A percentile compares a stretch with the other conserved stretches of the same genome.
Conservation (phyloP, 2,113 vertebrate species). For the Galeopterus variegatus region DNA sequence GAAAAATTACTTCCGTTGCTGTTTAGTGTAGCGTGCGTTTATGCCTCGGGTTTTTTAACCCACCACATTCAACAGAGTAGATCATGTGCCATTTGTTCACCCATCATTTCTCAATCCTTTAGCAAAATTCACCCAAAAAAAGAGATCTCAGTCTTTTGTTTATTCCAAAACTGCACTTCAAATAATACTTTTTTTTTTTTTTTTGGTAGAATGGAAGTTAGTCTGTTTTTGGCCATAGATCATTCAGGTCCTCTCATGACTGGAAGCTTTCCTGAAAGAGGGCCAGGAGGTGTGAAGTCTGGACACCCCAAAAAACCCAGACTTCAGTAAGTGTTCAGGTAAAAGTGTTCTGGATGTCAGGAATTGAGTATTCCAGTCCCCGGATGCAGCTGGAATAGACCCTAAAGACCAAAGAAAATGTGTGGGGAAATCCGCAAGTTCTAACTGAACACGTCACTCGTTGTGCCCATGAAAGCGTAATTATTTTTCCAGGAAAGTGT, state of each 20-base stretch:
- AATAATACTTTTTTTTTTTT: neutral
- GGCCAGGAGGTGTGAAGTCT: conserved; percentile 32
- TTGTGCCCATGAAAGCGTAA: conserved; percentile 58
- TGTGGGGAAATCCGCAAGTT: conserved; percentile 70
- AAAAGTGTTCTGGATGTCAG: conserved; percentile 52
- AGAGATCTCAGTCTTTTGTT: neutral
- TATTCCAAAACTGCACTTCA: conserved; percentile 53
- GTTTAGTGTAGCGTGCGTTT: conserved; percentile 41
- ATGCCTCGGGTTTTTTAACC: conserved; percentile 67
- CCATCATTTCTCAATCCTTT: neutral
- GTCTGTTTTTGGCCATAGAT: conserved; percentile 67
- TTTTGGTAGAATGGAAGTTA: conserved; percentile 65
- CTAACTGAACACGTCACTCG: conserved; percentile 71
- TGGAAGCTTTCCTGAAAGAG: conserved; percentile 79
- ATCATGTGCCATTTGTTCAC: conserved; percentile 45
- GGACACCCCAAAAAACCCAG: conserved; percentile 58
- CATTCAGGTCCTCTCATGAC: conserved; percentile 70
- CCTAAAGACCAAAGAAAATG: conserved; percentile 67
- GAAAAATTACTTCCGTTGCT: conserved; percentile 70
- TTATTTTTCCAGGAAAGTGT: conserved; percentile 81
- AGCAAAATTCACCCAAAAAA: conserved; percentile 7
- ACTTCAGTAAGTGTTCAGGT: conserved; percentile 69
- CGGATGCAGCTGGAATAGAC: conserved; percentile 60
- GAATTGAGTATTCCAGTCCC: neutral
- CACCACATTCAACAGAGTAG: neutral